These are phyloP conservation scores for Eptatretus atami DNA, from an alignment of 2,797 vertebrate species.

Conservation along the genomic window DNA sequence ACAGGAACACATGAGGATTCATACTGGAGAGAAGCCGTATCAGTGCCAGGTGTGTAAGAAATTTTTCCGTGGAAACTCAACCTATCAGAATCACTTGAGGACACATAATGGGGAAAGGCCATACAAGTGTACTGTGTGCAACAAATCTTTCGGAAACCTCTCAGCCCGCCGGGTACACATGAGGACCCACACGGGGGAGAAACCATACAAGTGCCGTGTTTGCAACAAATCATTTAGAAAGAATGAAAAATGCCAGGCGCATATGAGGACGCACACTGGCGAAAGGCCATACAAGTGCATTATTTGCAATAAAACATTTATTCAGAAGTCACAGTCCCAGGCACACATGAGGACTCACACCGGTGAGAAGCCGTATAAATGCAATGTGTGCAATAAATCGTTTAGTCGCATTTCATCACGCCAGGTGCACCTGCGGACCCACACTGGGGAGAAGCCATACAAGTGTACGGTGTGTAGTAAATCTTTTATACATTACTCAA, in stretches of 20 bases:
- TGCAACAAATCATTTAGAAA: neutral
- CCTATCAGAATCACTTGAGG: slow-evolving; percentile 1
- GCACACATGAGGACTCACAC: neutral
- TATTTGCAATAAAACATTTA: neutral
- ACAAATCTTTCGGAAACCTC: neutral
- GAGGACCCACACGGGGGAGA: slow-evolving; percentile 3
- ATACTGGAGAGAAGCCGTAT: neutral
- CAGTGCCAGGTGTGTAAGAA: slow-evolving; percentile 1
- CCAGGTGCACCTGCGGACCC: too few species aligned
- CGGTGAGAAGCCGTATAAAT: neutral
- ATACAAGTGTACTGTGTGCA: neutral
- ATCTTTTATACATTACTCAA: too few species aligned
- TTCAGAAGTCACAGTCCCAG: neutral
- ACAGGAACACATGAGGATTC: too few species aligned
- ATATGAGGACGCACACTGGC: neutral
- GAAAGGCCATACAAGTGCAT: neutral
- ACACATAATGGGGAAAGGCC: neutral
- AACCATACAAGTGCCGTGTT: neutral
- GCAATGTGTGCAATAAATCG: slow-evolving; percentile 1
- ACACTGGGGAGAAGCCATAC: too few species aligned
- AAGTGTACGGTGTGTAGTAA: too few species aligned
- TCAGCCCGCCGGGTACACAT: neutral
- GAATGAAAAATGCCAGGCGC: neutral
- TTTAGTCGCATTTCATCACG: neutral
- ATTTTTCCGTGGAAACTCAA: neutral